Evolutionary conservation across 2,113 vertebrate genomes (phyloP).

Genomic region (Sylvia atricapilla): DNA sequence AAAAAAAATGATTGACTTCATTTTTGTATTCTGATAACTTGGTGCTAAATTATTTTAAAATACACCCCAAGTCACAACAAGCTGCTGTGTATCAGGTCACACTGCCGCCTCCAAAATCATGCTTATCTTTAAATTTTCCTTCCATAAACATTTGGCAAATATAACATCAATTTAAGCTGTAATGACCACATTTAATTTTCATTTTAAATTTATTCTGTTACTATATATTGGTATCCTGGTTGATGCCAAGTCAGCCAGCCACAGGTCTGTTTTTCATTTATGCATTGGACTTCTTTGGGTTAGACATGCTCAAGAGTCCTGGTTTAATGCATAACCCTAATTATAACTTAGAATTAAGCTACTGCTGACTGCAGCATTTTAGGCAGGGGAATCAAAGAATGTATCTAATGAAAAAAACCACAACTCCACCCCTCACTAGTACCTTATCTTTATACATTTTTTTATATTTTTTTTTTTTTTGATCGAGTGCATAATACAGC

Average conservation of each 20-base stretch:
- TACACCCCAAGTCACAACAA: conserved; percentile 3
- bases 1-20: not conserved
- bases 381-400: conserved; percentile 68
- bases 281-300: conserved; percentile 64
- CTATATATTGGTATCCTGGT: conserved; percentile 62
- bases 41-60: conserved; percentile 24
- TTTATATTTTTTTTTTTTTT: conserved; percentile 22
- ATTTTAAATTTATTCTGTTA: conserved; percentile 70
- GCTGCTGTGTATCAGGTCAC: conserved; percentile 15
- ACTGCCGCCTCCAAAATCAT: conserved; percentile 21
- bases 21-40: conserved; percentile 13
- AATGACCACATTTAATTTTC: conserved; percentile 76
- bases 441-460: conserved; percentile 68
- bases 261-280: conserved; percentile 76
- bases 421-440: conserved; percentile 35
- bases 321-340: conserved; percentile 80
- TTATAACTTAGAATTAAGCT: conserved; percentile 78
- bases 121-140: conserved; percentile 52
- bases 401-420: conserved; percentile 64
- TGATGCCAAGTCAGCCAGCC: conserved; percentile 70
- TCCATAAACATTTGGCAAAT: conserved; percentile 64
- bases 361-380: conserved; percentile 77
- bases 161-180: conserved; percentile 63
- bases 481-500: conserved; percentile 64
- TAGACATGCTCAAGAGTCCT: conserved; percentile 71